Percentiles rank a stretch among this genome's conserved stretches.
phyloP scores from a whole-genome alignment of 1,140 invertebrate species.

The Drosophila simulans region DNA sequence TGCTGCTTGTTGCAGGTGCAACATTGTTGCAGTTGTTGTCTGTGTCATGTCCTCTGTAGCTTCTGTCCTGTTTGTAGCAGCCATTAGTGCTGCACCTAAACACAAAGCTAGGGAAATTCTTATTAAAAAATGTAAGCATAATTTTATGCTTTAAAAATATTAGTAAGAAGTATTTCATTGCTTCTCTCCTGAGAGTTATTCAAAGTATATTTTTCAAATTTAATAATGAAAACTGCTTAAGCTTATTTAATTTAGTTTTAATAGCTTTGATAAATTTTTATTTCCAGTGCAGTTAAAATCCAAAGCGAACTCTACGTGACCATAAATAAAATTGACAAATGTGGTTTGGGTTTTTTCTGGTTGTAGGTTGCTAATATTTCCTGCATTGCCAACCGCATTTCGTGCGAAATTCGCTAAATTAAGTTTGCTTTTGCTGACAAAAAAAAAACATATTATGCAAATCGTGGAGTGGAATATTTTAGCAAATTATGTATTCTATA shows the following conservation, averaged over 20 bases:
- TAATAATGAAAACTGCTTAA: too few relatives aligned
- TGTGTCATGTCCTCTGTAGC: slow-evolving; percentile 31
- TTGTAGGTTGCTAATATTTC: slow-evolving; percentile 21
- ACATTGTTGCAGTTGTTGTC: slow-evolving; percentile 27
- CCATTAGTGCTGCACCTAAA: slow-evolving; percentile 36
- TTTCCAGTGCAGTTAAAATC: slow-evolving; percentile 42
- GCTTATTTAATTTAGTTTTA: too few relatives aligned
- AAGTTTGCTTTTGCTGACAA: slow-evolving; percentile 47
- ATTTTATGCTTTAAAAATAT: not conserved
- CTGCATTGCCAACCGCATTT: slow-evolving; percentile 21
- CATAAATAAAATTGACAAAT: slow-evolving; percentile 82
- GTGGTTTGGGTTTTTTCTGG: slow-evolving; percentile 40
- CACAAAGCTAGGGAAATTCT: not conserved
- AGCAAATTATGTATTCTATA: slow-evolving; percentile 51
- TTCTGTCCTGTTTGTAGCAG: slow-evolving; percentile 33
- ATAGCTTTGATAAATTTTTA: too few relatives aligned
- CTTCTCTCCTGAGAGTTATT: too few relatives aligned
- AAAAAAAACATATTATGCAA: slow-evolving; percentile 60
- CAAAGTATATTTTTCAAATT: too few relatives aligned
- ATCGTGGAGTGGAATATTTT: slow-evolving; percentile 43
- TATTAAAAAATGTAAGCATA: not conserved
- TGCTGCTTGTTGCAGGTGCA: slow-evolving; percentile 44
- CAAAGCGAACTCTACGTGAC: slow-evolving; percentile 73
- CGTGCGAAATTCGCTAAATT: slow-evolving; percentile 52
- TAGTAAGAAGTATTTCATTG: too few relatives aligned